Percentiles rank a stretch among this genome's conserved stretches.
Evolutionary conservation across 2,113 vertebrate species (phyloP).

Genomic region (Sorex fumeus): DNA sequence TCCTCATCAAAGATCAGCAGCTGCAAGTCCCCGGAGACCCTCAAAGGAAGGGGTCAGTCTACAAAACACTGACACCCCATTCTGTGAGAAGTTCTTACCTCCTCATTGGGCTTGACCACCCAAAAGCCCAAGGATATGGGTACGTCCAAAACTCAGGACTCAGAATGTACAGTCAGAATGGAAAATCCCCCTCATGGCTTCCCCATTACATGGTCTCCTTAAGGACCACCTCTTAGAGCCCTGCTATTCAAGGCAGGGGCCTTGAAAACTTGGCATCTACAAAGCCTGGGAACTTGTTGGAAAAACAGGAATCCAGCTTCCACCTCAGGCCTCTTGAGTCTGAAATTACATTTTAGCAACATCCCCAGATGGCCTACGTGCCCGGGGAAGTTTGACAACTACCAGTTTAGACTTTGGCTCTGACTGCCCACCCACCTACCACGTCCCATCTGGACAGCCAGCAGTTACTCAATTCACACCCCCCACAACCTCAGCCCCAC

Average conservation of each 20-base stretch:
- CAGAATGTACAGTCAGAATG: neutral
- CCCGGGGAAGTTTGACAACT: neutral
- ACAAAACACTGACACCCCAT: neutral
- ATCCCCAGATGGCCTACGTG: neutral
- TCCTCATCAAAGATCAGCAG: neutral
- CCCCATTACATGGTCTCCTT: neutral
- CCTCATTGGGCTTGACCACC: neutral
- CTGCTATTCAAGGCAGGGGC: neutral
- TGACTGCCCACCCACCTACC: neutral
- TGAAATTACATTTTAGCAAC: constrained; percentile 22
- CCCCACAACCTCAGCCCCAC: neutral
- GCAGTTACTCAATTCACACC: neutral
- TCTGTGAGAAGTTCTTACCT: neutral
- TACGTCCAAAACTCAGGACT: neutral
- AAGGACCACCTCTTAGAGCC: neutral
- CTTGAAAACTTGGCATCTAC: no score
- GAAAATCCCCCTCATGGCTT: neutral
- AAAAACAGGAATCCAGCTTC: neutral
- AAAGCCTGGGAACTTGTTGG: neutral
- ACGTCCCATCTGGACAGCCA: neutral
- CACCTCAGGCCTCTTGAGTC: neutral
- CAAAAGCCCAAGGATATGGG: neutral
- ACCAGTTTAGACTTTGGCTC: neutral
- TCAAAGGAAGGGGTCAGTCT: neutral
- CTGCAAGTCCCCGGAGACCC: neutral